Conservation (phyloP, 2,797 vertebrate genomes). For the Decapterus maruadsi region DNA sequence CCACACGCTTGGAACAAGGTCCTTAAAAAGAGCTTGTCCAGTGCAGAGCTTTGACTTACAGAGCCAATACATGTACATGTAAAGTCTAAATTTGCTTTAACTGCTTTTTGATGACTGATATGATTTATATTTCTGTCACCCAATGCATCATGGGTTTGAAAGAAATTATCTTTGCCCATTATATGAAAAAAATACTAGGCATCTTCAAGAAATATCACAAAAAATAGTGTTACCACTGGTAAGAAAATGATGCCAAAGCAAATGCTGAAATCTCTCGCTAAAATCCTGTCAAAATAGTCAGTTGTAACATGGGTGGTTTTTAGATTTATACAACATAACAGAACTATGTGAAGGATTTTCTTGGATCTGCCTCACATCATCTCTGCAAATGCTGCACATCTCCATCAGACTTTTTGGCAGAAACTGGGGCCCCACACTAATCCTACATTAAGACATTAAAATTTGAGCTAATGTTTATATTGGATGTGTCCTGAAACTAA, state of each 20-base stretch:
- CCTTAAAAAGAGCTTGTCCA: too few species aligned
- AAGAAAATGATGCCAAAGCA: too few species aligned
- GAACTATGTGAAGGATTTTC: not conserved
- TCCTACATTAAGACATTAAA: not conserved
- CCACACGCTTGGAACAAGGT: not conserved
- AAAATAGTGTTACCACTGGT: not conserved
- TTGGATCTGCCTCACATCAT: not conserved
- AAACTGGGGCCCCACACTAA: not conserved
- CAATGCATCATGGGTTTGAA: not conserved
- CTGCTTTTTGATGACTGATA: too few species aligned
- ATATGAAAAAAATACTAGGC: not conserved
- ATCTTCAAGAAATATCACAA: not conserved
- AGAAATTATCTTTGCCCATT: not conserved
- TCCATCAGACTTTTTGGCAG: constrained; percentile 1
- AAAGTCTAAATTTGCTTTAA: too few species aligned
- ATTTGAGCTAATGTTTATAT: not conserved
- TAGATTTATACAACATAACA: not conserved
- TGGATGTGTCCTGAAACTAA: not conserved
- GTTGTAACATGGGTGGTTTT: not conserved
- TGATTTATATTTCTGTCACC: not conserved
- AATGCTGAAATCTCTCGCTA: not conserved
- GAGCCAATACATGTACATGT: too few species aligned
- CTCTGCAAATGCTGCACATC: not conserved
- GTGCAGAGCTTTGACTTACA: not conserved
- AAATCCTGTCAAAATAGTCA: not conserved